Conservation (phyloP, 2,113 vertebrate species). For the Neolamprologus sp. region DNA sequence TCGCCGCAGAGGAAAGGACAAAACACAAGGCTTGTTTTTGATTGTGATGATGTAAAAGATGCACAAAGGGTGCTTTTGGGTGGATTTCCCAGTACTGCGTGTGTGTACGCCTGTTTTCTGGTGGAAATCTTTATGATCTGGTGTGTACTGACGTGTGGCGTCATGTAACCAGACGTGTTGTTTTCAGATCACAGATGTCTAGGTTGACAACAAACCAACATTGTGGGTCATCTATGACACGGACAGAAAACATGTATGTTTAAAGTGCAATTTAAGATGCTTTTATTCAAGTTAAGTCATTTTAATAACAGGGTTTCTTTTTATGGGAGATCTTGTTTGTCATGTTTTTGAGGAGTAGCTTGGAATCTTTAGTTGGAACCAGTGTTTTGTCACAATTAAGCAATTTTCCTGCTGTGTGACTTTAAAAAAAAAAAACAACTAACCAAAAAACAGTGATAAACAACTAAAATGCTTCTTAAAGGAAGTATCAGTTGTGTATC, state of each 20-base stretch:
- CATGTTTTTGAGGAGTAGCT: neutral
- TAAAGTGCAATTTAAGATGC: neutral
- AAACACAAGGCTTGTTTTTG: neutral
- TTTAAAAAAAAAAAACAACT: fast-evolving
- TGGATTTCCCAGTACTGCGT: neutral
- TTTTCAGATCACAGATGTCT: constrained; percentile 33
- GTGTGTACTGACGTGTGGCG: constrained; percentile 30
- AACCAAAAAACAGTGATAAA: neutral
- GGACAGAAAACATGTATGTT: neutral
- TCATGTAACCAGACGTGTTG: constrained; percentile 29
- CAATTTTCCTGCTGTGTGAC: neutral
- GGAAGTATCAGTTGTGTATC: neutral
- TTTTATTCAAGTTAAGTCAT: neutral
- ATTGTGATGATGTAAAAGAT: neutral
- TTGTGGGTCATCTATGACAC: constrained; percentile 11
- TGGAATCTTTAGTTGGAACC: neutral
- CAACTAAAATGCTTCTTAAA: neutral
- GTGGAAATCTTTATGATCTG: constrained; percentile 16
- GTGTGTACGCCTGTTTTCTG: neutral
- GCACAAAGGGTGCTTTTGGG: neutral
- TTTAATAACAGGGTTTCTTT: neutral
- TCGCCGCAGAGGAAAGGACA: neutral
- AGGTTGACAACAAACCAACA: constrained; percentile 27
- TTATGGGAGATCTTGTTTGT: neutral
- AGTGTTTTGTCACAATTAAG: neutral